A percentile compares a stretch with the other conserved stretches of the same genome.
These are phyloP conservation scores for Uropetala carovei DNA, from an alignment of 2,888 invertebrate species.

Conservation along the genomic window DNA sequence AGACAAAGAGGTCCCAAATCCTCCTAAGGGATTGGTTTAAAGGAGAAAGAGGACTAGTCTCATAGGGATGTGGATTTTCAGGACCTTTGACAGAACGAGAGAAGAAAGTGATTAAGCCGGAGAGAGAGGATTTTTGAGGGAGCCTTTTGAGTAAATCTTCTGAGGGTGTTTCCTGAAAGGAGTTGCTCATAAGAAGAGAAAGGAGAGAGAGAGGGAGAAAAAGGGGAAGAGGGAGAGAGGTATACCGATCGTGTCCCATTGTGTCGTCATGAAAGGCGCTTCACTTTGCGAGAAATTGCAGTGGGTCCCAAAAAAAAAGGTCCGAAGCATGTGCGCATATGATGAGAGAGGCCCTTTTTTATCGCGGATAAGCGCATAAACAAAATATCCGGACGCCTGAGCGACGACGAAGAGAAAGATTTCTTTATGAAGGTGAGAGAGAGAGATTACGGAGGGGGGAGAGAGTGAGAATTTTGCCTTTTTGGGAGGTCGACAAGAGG, in stretches of 20 bases:
- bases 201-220: neutral
- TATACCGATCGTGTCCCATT: neutral
- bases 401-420: neutral
- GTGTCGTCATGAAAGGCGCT: neutral
- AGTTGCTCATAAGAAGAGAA: neutral
- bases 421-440: neutral
- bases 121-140: neutral
- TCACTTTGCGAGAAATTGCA: neutral
- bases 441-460: neutral
- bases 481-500: neutral
- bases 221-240: no score
- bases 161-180: neutral
- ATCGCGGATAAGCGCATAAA: constrained; percentile 3
- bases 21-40: neutral
- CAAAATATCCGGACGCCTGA: constrained; percentile 23
- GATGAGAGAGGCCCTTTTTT: neutral
- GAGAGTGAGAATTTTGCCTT: neutral
- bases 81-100: neutral
- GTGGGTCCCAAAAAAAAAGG: neutral
- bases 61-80: neutral
- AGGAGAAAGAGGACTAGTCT: neutral
- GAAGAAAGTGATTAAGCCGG: constrained; percentile 1
- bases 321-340: no score
- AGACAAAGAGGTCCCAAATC: no score
- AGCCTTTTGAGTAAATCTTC: neutral